phyloP scores from a whole-genome alignment of 2,888 invertebrate species.

The Drosophila kuntzei region DNA sequence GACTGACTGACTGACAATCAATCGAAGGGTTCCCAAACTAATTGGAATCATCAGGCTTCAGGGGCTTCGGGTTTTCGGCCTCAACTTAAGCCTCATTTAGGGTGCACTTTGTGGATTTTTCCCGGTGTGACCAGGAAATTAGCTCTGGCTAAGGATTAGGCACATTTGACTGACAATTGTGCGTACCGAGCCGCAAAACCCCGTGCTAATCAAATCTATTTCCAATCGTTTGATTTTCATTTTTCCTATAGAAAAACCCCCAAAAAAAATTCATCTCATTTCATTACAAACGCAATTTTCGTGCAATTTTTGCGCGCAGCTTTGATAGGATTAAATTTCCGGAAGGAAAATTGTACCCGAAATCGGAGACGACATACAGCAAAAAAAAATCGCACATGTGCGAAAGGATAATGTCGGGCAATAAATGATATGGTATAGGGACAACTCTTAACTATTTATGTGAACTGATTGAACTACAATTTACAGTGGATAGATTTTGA shows the following conservation, averaged over 20 bases:
- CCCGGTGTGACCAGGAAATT: constrained; percentile 69
- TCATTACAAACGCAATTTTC: constrained; percentile 61
- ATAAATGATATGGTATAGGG: constrained; percentile 2
- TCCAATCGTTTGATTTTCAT: constrained; percentile 83
- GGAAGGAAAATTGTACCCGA: constrained; percentile 36
- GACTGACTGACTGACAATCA: constrained; percentile 64
- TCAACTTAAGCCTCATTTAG: constrained; percentile 86
- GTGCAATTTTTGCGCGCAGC: constrained; percentile 55
- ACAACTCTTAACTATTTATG: background rate
- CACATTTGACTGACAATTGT: constrained; percentile 84
- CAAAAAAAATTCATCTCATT: constrained; percentile 38
- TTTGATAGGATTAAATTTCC: constrained; percentile 85
- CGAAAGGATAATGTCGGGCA: constrained; percentile 76
- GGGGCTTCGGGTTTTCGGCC: constrained; percentile 57
- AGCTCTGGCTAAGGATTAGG: constrained; percentile 81
- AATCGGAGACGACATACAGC: constrained; percentile 53
- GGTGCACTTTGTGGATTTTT: constrained; percentile 86
- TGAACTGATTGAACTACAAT: background rate
- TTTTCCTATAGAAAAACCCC: constrained; percentile 47
- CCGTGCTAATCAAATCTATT: constrained; percentile 85
- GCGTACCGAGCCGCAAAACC: constrained; percentile 31
- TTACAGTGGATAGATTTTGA: background rate
- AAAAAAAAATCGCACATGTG: constrained; percentile 67
- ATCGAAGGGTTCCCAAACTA: constrained; percentile 80
- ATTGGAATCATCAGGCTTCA: constrained; percentile 83